Conservation (phyloP, 2,113 vertebrate species). For the Ptychochromis oligacanthus region DNA sequence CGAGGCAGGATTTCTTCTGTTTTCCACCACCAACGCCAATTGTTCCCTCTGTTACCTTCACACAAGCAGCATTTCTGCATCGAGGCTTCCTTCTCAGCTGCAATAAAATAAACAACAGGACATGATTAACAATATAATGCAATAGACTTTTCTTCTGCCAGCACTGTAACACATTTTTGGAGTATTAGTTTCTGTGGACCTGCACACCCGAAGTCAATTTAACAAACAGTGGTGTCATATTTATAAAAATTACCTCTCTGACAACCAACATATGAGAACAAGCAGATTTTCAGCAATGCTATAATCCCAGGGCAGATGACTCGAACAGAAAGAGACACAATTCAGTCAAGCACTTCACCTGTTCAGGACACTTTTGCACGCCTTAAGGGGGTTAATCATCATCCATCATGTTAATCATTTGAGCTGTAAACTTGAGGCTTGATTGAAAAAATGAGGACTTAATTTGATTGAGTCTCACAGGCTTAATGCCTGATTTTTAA, state of each 20-base stretch:
- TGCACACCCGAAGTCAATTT: neutral
- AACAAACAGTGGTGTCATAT: constrained; percentile 16
- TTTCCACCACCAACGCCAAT: constrained; percentile 48
- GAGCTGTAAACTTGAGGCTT: neutral
- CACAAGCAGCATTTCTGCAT: constrained; percentile 14
- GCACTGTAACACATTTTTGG: neutral
- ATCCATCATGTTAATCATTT: neutral
- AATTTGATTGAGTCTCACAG: neutral
- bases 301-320: neutral
- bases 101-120: neutral
- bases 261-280: constrained; percentile 1
- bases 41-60: constrained; percentile 37
- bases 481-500: neutral
- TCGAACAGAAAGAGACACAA: neutral
- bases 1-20: constrained; percentile 23
- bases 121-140: neutral
- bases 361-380: neutral
- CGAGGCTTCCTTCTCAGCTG: neutral
- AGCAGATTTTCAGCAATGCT: neutral
- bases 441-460: neutral
- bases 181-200: neutral
- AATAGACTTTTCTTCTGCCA: neutral
- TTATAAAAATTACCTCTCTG: constrained; percentile 1
- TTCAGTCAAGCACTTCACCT: neutral
- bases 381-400: neutral